Percentiles rank a stretch among this genome's conserved stretches.
Evolutionary conservation across 2,888 invertebrate species (phyloP).

Genomic region (Patella ulyssiponensis): DNA sequence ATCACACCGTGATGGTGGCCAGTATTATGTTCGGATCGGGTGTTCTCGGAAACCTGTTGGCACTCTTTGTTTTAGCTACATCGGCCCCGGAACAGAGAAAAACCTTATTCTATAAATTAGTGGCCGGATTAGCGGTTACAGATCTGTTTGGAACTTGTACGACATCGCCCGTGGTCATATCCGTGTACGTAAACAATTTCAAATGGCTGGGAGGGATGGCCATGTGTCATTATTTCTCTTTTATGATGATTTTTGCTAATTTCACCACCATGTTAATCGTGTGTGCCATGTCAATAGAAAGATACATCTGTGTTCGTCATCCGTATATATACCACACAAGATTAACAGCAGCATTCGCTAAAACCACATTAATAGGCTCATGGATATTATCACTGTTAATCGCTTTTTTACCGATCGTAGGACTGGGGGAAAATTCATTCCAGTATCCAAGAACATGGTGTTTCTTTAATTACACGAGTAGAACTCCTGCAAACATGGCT

Average conservation of each 20-base stretch:
- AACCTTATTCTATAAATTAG: conserved; percentile 70
- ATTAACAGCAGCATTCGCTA: conserved; percentile 60
- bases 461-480: conserved; percentile 69
- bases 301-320: conserved; percentile 67
- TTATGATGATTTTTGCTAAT: conserved; percentile 69
- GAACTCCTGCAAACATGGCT: conserved; percentile 43
- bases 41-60: conserved; percentile 69
- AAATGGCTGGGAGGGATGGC: conserved; percentile 62
- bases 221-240: conserved; percentile 70
- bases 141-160: conserved; percentile 70
- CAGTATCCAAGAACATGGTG: conserved; percentile 72
- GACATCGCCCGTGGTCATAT: conserved; percentile 65
- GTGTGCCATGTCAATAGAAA: conserved; percentile 71
- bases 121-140: conserved; percentile 68
- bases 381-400: conserved; percentile 64
- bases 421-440: conserved; percentile 64
- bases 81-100: conserved; percentile 59
- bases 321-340: conserved; percentile 67
- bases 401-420: conserved; percentile 66
- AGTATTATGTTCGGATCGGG: conserved; percentile 60
- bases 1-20: conserved; percentile 42
- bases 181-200: conserved; percentile 62
- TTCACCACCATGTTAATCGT: conserved; percentile 69
- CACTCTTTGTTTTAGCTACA: conserved; percentile 64
- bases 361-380: conserved; percentile 51